phyloP scores from a whole-genome alignment of 2,113 vertebrate species.

The Desmodus rotundus region DNA sequence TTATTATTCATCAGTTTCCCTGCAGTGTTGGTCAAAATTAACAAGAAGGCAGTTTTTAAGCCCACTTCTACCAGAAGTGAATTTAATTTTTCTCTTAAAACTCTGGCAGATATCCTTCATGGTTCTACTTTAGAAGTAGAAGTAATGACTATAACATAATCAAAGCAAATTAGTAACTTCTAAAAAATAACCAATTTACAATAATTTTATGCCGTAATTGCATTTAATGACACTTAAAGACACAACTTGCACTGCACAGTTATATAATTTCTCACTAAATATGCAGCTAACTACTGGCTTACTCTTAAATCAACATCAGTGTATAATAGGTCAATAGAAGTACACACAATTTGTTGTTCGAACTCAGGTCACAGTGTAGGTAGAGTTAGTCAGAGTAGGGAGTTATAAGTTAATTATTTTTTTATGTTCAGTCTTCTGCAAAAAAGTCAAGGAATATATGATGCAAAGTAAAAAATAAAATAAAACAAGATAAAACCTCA shows the following conservation, averaged over 20 bases:
- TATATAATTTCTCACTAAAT: background rate
- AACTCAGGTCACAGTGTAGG: background rate
- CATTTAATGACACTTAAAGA: background rate
- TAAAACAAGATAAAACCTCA: background rate
- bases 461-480: background rate
- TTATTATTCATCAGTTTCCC: background rate
- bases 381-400: background rate
- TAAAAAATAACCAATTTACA: background rate
- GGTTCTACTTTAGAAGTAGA: background rate
- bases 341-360: background rate
- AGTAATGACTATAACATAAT: background rate
- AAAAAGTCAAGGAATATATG: background rate
- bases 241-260: background rate
- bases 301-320: background rate
- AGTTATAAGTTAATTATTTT: conserved; percentile 32
- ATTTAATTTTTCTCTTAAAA: conserved; percentile 33
- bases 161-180: background rate
- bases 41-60: background rate
- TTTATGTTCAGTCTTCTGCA: background rate
- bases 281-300: background rate
- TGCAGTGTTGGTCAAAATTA: background rate
- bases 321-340: conserved; percentile 22
- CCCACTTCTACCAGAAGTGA: background rate
- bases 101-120: background rate
- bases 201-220: background rate